These are phyloP conservation scores for Antennarius striatus DNA, from an alignment of 2,113 vertebrate species.

Conservation along the genomic window DNA sequence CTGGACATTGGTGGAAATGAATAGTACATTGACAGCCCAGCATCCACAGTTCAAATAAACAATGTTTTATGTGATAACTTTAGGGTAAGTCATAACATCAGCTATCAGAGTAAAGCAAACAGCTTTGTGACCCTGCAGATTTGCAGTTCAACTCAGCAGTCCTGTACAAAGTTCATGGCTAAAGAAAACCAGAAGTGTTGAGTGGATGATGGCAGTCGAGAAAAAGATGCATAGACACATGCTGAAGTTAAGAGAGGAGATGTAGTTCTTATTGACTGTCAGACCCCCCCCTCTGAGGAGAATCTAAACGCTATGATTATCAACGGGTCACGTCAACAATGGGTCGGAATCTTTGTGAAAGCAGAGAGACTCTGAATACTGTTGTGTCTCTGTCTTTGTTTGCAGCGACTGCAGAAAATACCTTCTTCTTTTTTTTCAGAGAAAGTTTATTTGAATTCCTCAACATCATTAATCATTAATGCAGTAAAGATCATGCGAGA, in stretches of 20 bases:
- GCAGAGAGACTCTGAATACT: no score
- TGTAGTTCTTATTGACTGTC: no score
- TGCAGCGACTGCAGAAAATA: not conserved
- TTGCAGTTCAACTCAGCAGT: slow-evolving; percentile 1
- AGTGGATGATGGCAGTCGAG: slow-evolving; percentile 24
- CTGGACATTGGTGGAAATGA: no score
- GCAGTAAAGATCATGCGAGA: not conserved
- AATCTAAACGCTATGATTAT: not conserved
- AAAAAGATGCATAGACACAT: slow-evolving; percentile 14
- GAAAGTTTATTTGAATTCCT: slow-evolving; percentile 8
- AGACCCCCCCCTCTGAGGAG: not conserved
- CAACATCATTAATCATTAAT: slow-evolving; percentile 57
- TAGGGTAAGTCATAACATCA: not conserved
- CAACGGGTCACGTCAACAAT: no score
- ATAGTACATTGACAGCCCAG: no score
- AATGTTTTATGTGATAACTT: no score
- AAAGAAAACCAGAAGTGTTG: slow-evolving; percentile 15
- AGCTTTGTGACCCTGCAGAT: not conserved
- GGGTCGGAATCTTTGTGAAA: no score
- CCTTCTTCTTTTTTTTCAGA: slow-evolving; percentile 2
- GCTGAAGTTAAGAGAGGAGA: not conserved
- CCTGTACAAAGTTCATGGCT: slow-evolving; percentile 62
- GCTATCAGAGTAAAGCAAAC: not conserved
- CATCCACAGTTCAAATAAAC: no score
- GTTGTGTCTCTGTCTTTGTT: slow-evolving; percentile 5